These are phyloP conservation scores for Steinernema khuongi DNA, from an alignment of 1,140 invertebrate species.

Conservation along the genomic window DNA sequence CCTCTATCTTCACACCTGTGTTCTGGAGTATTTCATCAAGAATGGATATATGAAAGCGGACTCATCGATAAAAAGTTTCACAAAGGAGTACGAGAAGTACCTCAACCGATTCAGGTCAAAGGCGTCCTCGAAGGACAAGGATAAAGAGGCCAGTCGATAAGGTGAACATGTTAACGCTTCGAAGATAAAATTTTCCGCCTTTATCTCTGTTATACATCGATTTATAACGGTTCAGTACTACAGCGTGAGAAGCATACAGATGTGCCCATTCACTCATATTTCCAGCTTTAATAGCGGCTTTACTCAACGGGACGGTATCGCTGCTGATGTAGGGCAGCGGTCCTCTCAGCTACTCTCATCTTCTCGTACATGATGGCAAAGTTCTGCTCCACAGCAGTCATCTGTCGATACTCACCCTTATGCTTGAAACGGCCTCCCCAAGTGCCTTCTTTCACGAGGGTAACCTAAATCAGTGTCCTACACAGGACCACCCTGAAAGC, in stretches of 20 bases:
- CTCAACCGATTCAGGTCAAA: too few relatives aligned
- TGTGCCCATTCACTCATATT: too few relatives aligned
- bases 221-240: too few relatives aligned
- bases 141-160: too few relatives aligned
- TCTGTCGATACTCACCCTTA: constrained; percentile 25
- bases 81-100: neutral
- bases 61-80: neutral
- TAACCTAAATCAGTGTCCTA: constrained; percentile 20
- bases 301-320: too few relatives aligned
- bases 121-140: too few relatives aligned
- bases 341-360: constrained; percentile 20
- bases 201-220: too few relatives aligned
- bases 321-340: neutral
- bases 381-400: constrained; percentile 31
- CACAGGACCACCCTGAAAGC: neutral
- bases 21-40: neutral
- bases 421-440: constrained; percentile 36
- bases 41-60: neutral
- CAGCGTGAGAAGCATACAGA: too few relatives aligned
- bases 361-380: constrained; percentile 37
- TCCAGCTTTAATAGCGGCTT: too few relatives aligned
- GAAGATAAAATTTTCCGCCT: too few relatives aligned
- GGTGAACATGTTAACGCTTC: too few relatives aligned
- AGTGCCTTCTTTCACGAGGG: constrained; percentile 33
- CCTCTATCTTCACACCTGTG: neutral